Evolutionary conservation across 2,888 invertebrate species (phyloP).

Genomic region (Apoda limacodes): DNA sequence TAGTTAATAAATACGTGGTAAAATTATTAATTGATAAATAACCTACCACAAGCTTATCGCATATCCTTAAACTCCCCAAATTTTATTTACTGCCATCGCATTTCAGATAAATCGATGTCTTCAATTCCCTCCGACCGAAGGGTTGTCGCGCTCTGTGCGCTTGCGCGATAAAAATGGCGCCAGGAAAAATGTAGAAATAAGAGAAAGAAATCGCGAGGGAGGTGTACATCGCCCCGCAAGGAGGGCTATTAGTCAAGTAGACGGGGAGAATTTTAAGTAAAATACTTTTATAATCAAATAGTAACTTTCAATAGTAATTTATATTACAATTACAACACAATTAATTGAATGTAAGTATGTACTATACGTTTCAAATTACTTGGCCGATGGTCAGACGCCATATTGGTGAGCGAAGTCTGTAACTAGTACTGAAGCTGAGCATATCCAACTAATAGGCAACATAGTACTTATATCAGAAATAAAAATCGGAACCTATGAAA

Average conservation of each 20-base stretch:
- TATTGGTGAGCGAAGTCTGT: too few relatives aligned
- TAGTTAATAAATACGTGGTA: conserved; percentile 9
- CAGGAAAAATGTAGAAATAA: conserved; percentile 61
- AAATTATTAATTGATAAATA: conserved; percentile 24
- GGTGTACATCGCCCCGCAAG: conserved; percentile 27
- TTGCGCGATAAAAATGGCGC: conserved; percentile 62
- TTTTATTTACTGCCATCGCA: conserved; percentile 45
- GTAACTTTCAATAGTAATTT: too few relatives aligned
- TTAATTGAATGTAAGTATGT: too few relatives aligned
- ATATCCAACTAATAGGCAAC: too few relatives aligned
- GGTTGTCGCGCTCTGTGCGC: conserved; percentile 33
- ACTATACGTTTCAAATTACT: too few relatives aligned
- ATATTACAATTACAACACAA: too few relatives aligned
- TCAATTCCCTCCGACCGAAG: conserved; percentile 25
- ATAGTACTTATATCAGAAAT: too few relatives aligned
- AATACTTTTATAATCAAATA: too few relatives aligned
- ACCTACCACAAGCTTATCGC: conserved; percentile 29
- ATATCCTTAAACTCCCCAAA: conserved; percentile 23
- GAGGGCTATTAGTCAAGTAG: conserved; percentile 34
- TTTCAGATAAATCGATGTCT: conserved; percentile 54
- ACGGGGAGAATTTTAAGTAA: too few relatives aligned
- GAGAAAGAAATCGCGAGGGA: conserved; percentile 55
- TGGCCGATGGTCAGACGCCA: too few relatives aligned
- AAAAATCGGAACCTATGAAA: too few relatives aligned
- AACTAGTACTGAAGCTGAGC: too few relatives aligned